Evolutionary conservation across 2,888 invertebrate species (phyloP).

Genomic region (Amphipyra berbera): DNA sequence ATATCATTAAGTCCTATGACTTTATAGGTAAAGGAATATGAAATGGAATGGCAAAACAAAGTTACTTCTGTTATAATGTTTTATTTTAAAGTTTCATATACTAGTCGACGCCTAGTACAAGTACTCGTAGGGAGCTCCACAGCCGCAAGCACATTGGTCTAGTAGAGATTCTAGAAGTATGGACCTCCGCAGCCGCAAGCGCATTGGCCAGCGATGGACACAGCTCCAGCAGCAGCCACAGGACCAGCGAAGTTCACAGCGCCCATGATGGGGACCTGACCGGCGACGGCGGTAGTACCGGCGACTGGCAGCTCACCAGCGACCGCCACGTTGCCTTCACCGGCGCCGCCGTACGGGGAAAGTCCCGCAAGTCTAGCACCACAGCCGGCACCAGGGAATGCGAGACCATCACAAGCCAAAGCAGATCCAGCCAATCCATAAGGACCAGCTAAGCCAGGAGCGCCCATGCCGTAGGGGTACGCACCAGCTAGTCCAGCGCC

Average conservation of each 20-base stretch:
- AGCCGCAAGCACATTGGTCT: too few relatives aligned
- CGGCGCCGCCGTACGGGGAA: conserved; percentile 50
- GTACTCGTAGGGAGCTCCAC: conserved; percentile 31
- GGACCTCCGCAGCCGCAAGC: too few relatives aligned
- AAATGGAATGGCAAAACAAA: too few relatives aligned
- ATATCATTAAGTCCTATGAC: too few relatives aligned
- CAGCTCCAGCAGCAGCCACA: conserved; percentile 68
- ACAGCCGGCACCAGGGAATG: background rate
- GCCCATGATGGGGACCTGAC: conserved; percentile 67
- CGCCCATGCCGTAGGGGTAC: background rate
- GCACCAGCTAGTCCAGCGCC: too few relatives aligned
- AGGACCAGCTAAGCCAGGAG: too few relatives aligned
- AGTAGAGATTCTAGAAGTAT: too few relatives aligned
- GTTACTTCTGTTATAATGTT: too few relatives aligned
- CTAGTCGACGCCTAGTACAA: background rate
- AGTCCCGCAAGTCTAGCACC: background rate
- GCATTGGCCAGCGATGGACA: conserved; percentile 68
- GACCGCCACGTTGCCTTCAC: conserved; percentile 63
- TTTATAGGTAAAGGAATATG: too few relatives aligned
- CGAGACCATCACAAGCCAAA: conserved; percentile 12
- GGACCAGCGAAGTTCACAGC: conserved; percentile 69
- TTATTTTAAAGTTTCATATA: too few relatives aligned
- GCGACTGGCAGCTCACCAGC: conserved; percentile 65
- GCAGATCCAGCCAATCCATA: too few relatives aligned
- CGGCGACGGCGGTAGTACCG: conserved; percentile 63